Base-by-base conservation (phyloP, 2,797 vertebrate species). In the Myotis planiceps region DNA sequence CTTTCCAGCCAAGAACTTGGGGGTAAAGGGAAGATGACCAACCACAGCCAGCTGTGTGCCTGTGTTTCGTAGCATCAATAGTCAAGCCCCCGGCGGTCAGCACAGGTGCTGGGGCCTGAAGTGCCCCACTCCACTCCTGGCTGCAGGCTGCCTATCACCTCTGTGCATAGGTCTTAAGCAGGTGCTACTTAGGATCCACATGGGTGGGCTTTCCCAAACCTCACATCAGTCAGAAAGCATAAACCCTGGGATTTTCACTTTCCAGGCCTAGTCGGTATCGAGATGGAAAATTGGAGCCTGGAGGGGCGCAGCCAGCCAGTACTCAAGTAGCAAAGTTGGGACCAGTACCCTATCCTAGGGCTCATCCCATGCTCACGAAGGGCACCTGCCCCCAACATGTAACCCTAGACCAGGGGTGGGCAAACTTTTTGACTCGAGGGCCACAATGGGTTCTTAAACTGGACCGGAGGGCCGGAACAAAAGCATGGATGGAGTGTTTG, bases 401-500 rank as follows among this genome's bases (percentile, higher is more conserved):
- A 76, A 81, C 81, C n/a, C 63, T 85, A 92, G 78, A 74, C 49
- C 7, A n/a, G n/a, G n/a, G n/a, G n/a, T n/a, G n/a, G n/a, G n/a
- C n/a, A n/a, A n/a, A n/a, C n/a, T n/a, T n/a, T n/a, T n/a, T n/a
- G n/a, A n/a, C n/a, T n/a, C n/a, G n/a, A n/a, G n/a, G n/a, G n/a
- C n/a, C n/a, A n/a, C n/a, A n/a, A n/a, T n/a, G n/a, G n/a, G n/a
- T n/a, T n/a, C n/a, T n/a, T n/a, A n/a, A n/a, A n/a, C n/a, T n/a
- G n/a, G n/a, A n/a, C n/a, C n/a, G n/a, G n/a, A n/a, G n/a, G n/a
- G n/a, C n/a, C n/a, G n/a, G n/a, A n/a, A n/a, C n/a, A n/a, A n/a
- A n/a, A n/a, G n/a, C n/a, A n/a, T n/a, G n/a, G n/a, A n/a, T n/a
- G n/a, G n/a, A n/a, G n/a, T n/a, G n/a, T n/a, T n/a, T n/a, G n/a